Evolutionary conservation across 1,140 invertebrate species (phyloP), one percentile per base, ranked within the genome.

Genomic region (Magallana ariakensis): DNA sequence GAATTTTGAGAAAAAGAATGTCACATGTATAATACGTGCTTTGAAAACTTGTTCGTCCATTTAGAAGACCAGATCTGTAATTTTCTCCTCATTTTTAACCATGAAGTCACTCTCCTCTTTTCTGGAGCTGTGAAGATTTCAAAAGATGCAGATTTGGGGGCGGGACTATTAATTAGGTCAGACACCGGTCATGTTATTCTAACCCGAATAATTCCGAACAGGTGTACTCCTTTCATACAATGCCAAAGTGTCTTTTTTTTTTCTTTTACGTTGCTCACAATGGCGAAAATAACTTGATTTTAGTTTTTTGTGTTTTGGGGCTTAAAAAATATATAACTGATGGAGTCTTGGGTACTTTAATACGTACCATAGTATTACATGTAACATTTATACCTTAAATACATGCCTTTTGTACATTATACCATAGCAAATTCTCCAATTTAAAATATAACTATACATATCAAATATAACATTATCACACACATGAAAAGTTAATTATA

Each of bases 81-180:
- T 26, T 75, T 75, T 26, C 66, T 33, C 11, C 33, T 19, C 19
- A 26, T 46, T 26, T 46, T 75, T 26, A 46, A 7, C 9, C 15
- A 26, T 11, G 33, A 75, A 75, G 22, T 26, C 62, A 26, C 26
- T 70, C 22, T 11, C 11, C 11, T 70, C 33, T 26, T 26, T 33
- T 19, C 66, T 75, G 22, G 66, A 75, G 22, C 22, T 75, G 26
- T 75, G 26, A 75, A 75, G 66, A 75, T 1, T 75, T 75, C 66
- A 75, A 75, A 26, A 75, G 66, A 75, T 26, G 11, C 22, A 11
- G 66, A 26, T 62, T 22, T 26, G 22, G 26, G 66, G 66, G 66
- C 66, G 66, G 66, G 66, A 75, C 66, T 75, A 75, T 75, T 75
- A 33, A 19, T 26, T 33, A 75, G 66, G 66, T 75, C 66, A 75